phyloP scores from a whole-genome alignment of 2,113 vertebrate species.

The Cyrtonyx montezumae region DNA sequence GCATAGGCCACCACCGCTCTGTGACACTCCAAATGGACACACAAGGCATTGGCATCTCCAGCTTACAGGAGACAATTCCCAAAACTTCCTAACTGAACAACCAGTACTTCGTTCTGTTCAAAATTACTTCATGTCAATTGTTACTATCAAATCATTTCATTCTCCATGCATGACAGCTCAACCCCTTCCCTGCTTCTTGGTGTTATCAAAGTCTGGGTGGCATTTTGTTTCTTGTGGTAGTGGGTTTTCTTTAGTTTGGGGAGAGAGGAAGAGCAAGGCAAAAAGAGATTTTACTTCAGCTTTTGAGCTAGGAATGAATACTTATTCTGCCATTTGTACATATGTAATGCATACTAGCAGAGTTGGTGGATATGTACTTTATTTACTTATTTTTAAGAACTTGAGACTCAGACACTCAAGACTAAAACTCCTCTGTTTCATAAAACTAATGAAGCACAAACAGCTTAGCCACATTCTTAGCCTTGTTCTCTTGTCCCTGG shows the following conservation, averaged over 20 bases:
- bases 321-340: neutral
- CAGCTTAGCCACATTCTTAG: neutral
- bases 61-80: neutral
- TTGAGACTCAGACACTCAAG: neutral
- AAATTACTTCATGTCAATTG: neutral
- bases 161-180: neutral
- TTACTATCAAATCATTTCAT: neutral
- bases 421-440: neutral
- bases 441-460: neutral
- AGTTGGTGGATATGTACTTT: neutral
- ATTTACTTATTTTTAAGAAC: neutral
- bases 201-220: neutral
- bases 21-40: neutral
- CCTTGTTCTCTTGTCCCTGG: accelerated
- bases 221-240: neutral
- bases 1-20: neutral
- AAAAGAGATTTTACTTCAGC: neutral
- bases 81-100: neutral
- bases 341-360: neutral
- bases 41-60: neutral
- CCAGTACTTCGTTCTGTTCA: neutral
- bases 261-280: neutral
- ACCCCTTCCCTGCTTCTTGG: neutral
- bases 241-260: neutral
- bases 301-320: neutral